These are phyloP conservation scores for Dendrolimus kikuchii DNA, from an alignment of 1,140 invertebrate genomes.

Conservation along the genomic window DNA sequence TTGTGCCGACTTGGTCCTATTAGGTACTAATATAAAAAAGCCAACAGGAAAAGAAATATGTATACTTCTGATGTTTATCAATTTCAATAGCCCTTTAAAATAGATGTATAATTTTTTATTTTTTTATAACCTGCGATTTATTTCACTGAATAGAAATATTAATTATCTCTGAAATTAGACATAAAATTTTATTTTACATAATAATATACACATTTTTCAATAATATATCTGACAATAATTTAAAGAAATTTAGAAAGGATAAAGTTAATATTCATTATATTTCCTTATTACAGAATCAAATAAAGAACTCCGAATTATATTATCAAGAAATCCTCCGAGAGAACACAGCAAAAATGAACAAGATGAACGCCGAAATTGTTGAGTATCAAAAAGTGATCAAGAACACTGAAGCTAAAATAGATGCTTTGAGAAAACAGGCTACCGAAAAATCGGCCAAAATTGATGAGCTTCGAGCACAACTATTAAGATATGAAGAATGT, in stretches of 20 bases:
- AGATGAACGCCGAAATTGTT: slow-evolving; percentile 44
- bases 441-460: slow-evolving; percentile 57
- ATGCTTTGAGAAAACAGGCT: slow-evolving; percentile 49
- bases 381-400: slow-evolving; percentile 51
- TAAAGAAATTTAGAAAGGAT: too few relatives aligned
- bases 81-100: too few relatives aligned
- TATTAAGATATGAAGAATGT: slow-evolving; percentile 57
- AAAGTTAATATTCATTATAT: background rate
- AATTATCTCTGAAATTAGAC: too few relatives aligned
- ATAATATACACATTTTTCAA: too few relatives aligned
- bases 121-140: too few relatives aligned
- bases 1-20: background rate
- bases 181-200: too few relatives aligned
- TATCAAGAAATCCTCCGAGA: slow-evolving; percentile 63
- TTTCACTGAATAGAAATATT: too few relatives aligned
- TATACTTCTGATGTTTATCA: too few relatives aligned
- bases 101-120: too few relatives aligned
- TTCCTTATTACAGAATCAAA: slow-evolving; percentile 48
- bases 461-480: slow-evolving; percentile 52
- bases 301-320: slow-evolving; percentile 51
- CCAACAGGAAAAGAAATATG: too few relatives aligned
- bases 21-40: too few relatives aligned
- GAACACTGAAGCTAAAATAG: slow-evolving; percentile 58
- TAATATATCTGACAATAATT: too few relatives aligned
- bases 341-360: slow-evolving; percentile 55